phyloP scores from a whole-genome alignment of 2,113 vertebrate genomes.

The Solea solea region DNA sequence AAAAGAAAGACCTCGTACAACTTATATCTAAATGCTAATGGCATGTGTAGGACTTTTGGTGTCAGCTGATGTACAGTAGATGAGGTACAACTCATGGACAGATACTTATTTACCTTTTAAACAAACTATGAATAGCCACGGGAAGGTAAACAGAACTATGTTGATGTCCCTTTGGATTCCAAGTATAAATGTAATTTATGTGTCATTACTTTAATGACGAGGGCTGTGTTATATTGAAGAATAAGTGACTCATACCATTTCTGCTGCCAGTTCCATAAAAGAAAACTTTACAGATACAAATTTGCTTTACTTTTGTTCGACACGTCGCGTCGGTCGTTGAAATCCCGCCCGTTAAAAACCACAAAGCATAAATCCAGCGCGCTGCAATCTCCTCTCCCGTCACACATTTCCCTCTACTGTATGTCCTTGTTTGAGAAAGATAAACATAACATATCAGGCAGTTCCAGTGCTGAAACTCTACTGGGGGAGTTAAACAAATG shows the following conservation, averaged over 20 bases:
- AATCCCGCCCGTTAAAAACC: constrained; percentile 32
- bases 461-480: constrained; percentile 26
- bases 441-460: constrained; percentile 36
- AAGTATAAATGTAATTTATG: neutral
- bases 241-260: neutral
- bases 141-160: too few species aligned
- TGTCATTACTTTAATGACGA: neutral
- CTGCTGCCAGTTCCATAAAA: neutral
- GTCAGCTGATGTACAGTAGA: too few species aligned
- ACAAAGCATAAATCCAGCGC: constrained; percentile 9
- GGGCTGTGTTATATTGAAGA: neutral
- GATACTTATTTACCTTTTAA: too few species aligned
- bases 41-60: too few species aligned
- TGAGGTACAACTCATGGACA: too few species aligned
- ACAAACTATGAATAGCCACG: too few species aligned
- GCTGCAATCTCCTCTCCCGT: neutral
- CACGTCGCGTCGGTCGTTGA: neutral
- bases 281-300: neutral
- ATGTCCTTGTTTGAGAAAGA: constrained; percentile 40
- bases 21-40: too few species aligned
- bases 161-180: too few species aligned
- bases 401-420: constrained; percentile 15
- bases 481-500: constrained; percentile 34
- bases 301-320: constrained; percentile 7
- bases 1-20: too few species aligned